Evolutionary conservation across 1,140 invertebrate genomes (phyloP).

Genomic region (Drosophila parvula): DNA sequence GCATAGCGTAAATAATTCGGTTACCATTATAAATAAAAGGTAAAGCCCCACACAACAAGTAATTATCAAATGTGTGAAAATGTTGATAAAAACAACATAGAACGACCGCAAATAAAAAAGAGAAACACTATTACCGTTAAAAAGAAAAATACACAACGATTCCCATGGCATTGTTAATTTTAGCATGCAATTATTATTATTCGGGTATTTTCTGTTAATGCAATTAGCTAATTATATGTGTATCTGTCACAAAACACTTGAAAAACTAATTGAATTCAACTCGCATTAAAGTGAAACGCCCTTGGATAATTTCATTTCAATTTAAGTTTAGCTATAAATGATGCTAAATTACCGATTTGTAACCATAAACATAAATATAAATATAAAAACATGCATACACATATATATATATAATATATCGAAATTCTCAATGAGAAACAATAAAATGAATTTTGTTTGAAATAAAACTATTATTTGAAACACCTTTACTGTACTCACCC

Average conservation of each 20-base stretch:
- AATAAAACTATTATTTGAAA: slow-evolving; percentile 23
- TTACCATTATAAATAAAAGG: slow-evolving; percentile 53
- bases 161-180: slow-evolving; percentile 48
- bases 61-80: slow-evolving; percentile 58
- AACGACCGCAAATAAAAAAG: neutral
- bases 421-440: slow-evolving; percentile 42
- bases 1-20: slow-evolving; percentile 70
- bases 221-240: slow-evolving; percentile 61
- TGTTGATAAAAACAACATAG: slow-evolving; percentile 11
- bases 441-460: slow-evolving; percentile 44
- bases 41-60: slow-evolving; percentile 14
- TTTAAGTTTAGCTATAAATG: slow-evolving; percentile 18
- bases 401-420: slow-evolving; percentile 29
- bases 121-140: slow-evolving; percentile 28
- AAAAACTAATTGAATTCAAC: slow-evolving; percentile 1
- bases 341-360: slow-evolving; percentile 27
- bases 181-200: slow-evolving; percentile 37
- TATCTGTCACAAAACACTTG: slow-evolving; percentile 21
- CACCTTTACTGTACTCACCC: neutral
- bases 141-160: slow-evolving; percentile 34
- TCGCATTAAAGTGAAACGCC: neutral
- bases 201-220: slow-evolving; percentile 36
- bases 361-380: slow-evolving; percentile 10
- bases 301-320: slow-evolving; percentile 18
- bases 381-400: neutral